Conservation (phyloP, 1,140 invertebrate species). For the Stratiolaelaps scimitus region DNA sequence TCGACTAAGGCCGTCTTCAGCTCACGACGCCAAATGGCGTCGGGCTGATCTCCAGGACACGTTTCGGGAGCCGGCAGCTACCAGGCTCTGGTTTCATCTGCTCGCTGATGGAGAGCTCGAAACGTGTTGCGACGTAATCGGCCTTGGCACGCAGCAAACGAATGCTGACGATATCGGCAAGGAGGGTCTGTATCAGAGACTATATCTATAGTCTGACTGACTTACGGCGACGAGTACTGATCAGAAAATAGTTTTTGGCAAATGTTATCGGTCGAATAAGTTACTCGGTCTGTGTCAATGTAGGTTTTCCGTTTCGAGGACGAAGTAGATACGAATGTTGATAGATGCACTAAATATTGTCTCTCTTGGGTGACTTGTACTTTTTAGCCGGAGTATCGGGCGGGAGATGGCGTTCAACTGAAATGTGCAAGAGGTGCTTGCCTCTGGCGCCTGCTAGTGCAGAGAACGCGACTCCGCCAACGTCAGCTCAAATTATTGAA, state of each 20-base stretch:
- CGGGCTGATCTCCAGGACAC: constrained; percentile 3
- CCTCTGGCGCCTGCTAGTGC: background rate
- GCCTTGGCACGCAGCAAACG: too few relatives aligned
- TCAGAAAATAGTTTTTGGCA: too few relatives aligned
- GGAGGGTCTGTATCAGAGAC: background rate
- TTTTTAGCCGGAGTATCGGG: too few relatives aligned
- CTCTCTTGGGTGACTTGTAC: too few relatives aligned
- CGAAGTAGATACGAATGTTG: too few relatives aligned
- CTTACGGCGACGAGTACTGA: too few relatives aligned
- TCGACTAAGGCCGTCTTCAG: too few relatives aligned
- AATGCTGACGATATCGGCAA: constrained; percentile 5
- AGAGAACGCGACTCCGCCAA: background rate
- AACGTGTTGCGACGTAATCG: too few relatives aligned
- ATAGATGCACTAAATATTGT: too few relatives aligned
- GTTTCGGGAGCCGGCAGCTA: constrained; percentile 11
- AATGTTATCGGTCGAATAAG: too few relatives aligned
- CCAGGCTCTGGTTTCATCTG: constrained; percentile 15
- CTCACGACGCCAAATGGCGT: constrained; percentile 15
- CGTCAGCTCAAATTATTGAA: constrained; percentile 2
- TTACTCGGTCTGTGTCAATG: too few relatives aligned
- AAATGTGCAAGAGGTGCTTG: constrained; percentile 16
- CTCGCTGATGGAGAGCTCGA: constrained; percentile 1
- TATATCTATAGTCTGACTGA: too few relatives aligned
- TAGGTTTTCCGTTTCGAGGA: background rate
- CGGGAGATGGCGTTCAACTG: background rate